These are phyloP conservation scores for human (Homo sapiens) DNA, from an alignment of 2,113 vertebrate genomes.

Conservation along the genomic window GRCh38 chr2:146336001-146336500, in stretches of 20 bases:
- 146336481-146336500: background rate
- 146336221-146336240: background rate
- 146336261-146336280: background rate
- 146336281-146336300: background rate
- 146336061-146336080: background rate
- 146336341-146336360: background rate
- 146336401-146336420: background rate
- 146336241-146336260: background rate
- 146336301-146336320: background rate
- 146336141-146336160: background rate
- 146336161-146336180: background rate
- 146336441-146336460: background rate
- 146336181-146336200: background rate
- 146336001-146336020: background rate
- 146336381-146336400: background rate
- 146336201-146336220: background rate
- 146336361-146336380: background rate
- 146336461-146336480: background rate
- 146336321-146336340: background rate
- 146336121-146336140: background rate
- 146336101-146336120: background rate
- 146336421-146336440: background rate
- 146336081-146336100: background rate
- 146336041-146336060: background rate
- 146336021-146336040: background rate